phyloP scores from a whole-genome alignment of 2,888 invertebrate species.

The Melanophora roralis region DNA sequence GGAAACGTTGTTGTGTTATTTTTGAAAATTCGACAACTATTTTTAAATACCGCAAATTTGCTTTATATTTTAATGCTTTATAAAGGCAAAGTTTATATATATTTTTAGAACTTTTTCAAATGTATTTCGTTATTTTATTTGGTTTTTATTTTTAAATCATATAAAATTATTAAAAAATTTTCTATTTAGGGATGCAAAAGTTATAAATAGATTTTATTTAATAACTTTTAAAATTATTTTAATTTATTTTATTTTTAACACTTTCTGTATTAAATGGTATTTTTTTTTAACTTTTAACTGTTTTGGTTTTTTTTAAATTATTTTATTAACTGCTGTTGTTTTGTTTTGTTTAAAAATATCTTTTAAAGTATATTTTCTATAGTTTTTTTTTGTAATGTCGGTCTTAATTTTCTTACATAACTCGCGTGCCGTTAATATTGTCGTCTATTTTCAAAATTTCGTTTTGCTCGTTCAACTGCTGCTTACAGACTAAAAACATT shows the following conservation, averaged over 20 bases:
- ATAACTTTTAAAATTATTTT: not conserved
- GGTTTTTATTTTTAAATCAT: not conserved
- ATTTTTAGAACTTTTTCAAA: conserved; percentile 49
- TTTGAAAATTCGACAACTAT: conserved; percentile 70
- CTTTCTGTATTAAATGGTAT: no score
- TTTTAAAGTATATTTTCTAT: conserved; percentile 47
- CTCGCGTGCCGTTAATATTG: conserved; percentile 59
- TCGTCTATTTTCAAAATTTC: conserved; percentile 48
- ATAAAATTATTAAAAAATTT: no score
- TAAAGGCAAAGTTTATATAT: conserved; percentile 46
- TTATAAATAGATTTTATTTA: no score
- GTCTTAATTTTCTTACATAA: conserved; percentile 64
- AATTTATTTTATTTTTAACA: conserved; percentile 5
- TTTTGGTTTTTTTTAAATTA: not conserved
- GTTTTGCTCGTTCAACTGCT: conserved; percentile 73
- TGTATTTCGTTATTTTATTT: not conserved
- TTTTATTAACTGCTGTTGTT: not conserved
- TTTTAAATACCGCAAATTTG: conserved; percentile 67
- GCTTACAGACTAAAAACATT: conserved; percentile 71
- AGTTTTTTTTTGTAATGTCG: conserved; percentile 40
- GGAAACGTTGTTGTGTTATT: conserved; percentile 67
- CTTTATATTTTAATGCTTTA: conserved; percentile 43
- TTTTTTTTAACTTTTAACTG: no score
- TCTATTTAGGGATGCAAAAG: no score
- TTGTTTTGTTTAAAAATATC: conserved; percentile 54